phyloP scores from a whole-genome alignment of 2,113 vertebrate species.

The Murina feae region DNA sequence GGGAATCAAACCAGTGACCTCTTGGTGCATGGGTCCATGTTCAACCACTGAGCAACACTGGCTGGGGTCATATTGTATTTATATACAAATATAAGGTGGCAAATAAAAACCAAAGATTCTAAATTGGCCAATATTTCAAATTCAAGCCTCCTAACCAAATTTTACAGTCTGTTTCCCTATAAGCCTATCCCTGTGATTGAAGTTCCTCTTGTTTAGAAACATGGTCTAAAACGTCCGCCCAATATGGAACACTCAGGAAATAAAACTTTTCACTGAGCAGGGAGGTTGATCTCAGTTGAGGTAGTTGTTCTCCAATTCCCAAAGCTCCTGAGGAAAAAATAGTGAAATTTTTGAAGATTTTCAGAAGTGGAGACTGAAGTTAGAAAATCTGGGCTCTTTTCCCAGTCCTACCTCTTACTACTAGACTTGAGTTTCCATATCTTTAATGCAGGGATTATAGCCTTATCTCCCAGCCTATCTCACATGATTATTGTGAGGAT shows the following conservation, averaged over 20 bases:
- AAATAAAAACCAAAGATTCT: not conserved
- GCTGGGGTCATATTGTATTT: not conserved
- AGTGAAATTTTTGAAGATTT: not conserved
- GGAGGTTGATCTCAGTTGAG: not conserved
- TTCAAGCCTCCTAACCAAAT: not conserved
- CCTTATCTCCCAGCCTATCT: constrained; percentile 30
- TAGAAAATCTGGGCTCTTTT: constrained; percentile 25
- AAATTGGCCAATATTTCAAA: not conserved
- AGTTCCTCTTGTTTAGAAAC: not conserved
- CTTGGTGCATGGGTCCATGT: no score
- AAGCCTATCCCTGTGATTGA: not conserved
- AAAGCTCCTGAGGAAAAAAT: not conserved
- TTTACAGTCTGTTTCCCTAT: not conserved
- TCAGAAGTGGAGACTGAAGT: not conserved
- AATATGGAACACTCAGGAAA: not conserved
- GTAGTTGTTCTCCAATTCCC: not conserved
- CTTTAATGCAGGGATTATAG: not conserved
- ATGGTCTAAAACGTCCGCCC: not conserved
- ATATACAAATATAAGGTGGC: not conserved
- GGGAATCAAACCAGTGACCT: no score
- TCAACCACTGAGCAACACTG: no score
- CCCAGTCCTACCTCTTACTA: constrained; percentile 14
- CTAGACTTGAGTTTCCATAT: constrained; percentile 16
- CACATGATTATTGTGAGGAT: not conserved
- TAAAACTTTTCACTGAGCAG: not conserved